phyloP scores from a whole-genome alignment of 2,113 vertebrate species.

The Phycodurus eques region DNA sequence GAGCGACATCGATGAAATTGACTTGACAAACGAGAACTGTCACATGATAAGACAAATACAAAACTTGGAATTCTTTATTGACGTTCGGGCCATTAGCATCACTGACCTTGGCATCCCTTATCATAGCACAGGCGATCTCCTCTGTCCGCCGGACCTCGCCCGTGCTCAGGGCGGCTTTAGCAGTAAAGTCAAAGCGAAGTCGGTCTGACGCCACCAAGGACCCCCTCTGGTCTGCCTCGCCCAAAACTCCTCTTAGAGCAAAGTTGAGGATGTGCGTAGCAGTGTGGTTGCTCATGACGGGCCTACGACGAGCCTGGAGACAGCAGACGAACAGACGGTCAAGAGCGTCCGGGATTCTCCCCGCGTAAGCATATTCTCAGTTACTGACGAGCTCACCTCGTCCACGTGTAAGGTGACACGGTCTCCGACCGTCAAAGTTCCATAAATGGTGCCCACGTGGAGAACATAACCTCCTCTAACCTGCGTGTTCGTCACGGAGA shows the following conservation, averaged over 20 bases:
- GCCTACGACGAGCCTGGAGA: slow-evolving; percentile 81
- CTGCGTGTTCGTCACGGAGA: slow-evolving; percentile 93
- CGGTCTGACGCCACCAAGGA: slow-evolving; percentile 91
- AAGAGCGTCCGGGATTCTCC: neutral
- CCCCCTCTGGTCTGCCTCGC: slow-evolving; percentile 93
- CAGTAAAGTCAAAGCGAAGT: slow-evolving; percentile 94
- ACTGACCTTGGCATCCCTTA: slow-evolving; percentile 85
- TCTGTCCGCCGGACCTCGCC: slow-evolving; percentile 83
- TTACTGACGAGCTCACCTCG: slow-evolving; percentile 76
- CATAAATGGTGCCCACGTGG: slow-evolving; percentile 88
- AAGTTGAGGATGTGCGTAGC: slow-evolving; percentile 97
- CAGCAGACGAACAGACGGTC: neutral
- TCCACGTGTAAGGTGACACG: slow-evolving; percentile 83
- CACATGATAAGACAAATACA: neutral
- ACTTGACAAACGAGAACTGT: too few relatives aligned
- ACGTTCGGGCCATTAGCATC: neutral
- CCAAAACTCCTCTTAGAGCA: slow-evolving; percentile 85
- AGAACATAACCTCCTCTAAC: slow-evolving; percentile 91
- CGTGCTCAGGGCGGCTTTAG: slow-evolving; percentile 89
- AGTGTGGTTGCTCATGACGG: slow-evolving; percentile 96
- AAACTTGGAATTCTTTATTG: neutral
- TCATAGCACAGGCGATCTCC: slow-evolving; percentile 82
- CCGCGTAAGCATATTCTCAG: neutral
- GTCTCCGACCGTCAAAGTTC: slow-evolving; percentile 86
- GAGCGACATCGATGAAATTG: too few relatives aligned